Conservation (phyloP, 2,888 invertebrate species). For the Mayetiola destructor region DNA sequence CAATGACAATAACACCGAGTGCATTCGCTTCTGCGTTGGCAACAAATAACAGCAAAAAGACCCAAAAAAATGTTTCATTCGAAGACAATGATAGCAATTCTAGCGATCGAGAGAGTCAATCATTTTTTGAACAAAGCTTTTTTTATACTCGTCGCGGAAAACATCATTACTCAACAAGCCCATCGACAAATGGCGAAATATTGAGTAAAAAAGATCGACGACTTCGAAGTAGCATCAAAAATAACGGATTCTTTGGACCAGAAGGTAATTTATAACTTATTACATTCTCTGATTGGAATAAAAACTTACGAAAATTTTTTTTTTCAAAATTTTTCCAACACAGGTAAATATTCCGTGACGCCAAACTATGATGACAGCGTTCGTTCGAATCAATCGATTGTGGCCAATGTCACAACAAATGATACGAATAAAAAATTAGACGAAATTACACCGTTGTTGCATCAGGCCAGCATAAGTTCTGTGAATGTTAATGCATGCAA, state of each 20-base stretch:
- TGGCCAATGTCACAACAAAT: background rate
- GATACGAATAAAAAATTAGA: constrained; percentile 1
- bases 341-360: background rate
- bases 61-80: constrained; percentile 20
- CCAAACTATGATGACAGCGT: background rate
- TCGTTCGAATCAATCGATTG: background rate
- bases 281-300: background rate
- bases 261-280: constrained; percentile 19
- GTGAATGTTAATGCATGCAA: background rate
- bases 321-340: background rate
- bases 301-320: background rate
- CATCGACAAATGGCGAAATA: constrained; percentile 11
- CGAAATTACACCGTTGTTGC: constrained; percentile 11
- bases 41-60: constrained; percentile 15
- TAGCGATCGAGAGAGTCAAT: background rate
- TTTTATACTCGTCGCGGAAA: background rate
- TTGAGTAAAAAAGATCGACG: constrained; percentile 19
- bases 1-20: background rate
- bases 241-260: constrained; percentile 20
- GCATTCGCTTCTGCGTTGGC: background rate
- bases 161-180: background rate
- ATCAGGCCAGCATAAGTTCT: constrained; percentile 10
- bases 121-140: background rate
- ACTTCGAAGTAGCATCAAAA: constrained; percentile 19
- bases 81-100: constrained; percentile 18